Evolutionary conservation across 2,113 vertebrate species (phyloP), one percentile per base, ranked within the genome.

Genomic region (Cricetomys ansorgei): DNA sequence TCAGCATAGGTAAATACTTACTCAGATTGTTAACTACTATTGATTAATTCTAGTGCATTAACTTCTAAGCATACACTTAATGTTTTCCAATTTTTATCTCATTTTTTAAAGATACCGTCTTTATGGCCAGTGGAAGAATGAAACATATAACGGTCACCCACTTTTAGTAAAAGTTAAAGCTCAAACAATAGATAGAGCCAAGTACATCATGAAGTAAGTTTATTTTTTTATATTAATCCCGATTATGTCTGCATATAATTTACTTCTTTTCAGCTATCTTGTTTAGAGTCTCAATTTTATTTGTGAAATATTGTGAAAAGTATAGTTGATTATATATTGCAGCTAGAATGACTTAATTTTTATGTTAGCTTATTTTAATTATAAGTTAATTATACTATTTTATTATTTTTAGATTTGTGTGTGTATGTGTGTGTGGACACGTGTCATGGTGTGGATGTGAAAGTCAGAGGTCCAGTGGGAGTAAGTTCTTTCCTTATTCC

Each of bases 121-220:
- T 48, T 99, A 99, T 93, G 99, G 99, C 19, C 99, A 99, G 1
- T 99, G 99, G 99, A 99, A 99, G 98, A 99, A 99, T 13, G 99
- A 99, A 98, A 99, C 99, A 0, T 99, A 99, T 94, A 99, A 99
- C 29, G 99, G 99, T 96, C 99, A 99, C 96, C 99, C 99, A 0
- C 98, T 99, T 92, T 98, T 99, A 94, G 99, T 99, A 94, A 99
- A 99, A 98, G 99, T 99, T 97, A 99, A 99, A 99, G 99, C 99
- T 98, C 99, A 99, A 96, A 99, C 99, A 80, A 99, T 99, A 97
- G 99, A 99, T 97, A 96, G 99, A 98, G 99, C 99, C 98, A 99
- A 99, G 98, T 99, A 99, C 72, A 99, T 99, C 8, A 99, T 99
- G 99, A 99, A 99, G 99, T 99, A 99, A 99, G 99, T 99, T 87